Evolutionary conservation across 1,140 invertebrate species (phyloP).

Genomic region (Pseudomyrmex sp.): DNA sequence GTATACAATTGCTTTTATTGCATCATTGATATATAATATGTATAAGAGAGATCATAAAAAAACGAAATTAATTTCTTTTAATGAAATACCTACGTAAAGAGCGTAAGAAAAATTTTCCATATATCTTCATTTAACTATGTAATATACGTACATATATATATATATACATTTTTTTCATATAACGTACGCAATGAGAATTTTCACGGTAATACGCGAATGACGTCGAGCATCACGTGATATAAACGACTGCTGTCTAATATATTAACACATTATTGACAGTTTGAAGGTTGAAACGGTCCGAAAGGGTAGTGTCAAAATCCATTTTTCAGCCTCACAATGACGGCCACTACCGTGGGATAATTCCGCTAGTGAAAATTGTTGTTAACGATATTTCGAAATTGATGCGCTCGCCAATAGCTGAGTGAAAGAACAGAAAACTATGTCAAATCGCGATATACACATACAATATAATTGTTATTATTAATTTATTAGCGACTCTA

Average conservation of each 20-base stretch:
- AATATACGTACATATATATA: too few species aligned
- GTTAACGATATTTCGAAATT: slow-evolving; percentile 49
- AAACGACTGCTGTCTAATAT: slow-evolving; percentile 49
- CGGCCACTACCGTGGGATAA: slow-evolving; percentile 71
- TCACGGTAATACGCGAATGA: slow-evolving; percentile 12
- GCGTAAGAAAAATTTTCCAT: too few species aligned
- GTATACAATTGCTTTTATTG: too few species aligned
- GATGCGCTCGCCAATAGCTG: neutral
- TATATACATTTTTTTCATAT: neutral
- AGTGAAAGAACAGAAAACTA: slow-evolving; percentile 2
- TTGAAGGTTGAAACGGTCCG: slow-evolving; percentile 74
- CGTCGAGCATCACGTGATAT: slow-evolving; percentile 11
- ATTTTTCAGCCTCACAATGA: slow-evolving; percentile 81
- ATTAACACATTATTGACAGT: slow-evolving; percentile 78
- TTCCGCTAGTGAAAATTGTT: slow-evolving; percentile 48
- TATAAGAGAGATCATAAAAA: too few species aligned
- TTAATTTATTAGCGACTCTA: slow-evolving; percentile 8
- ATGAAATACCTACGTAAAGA: too few species aligned
- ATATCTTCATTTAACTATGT: too few species aligned
- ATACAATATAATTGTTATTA: slow-evolving; percentile 52
- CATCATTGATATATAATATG: too few species aligned
- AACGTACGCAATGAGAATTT: too few species aligned
- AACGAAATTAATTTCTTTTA: too few species aligned
- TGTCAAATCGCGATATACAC: slow-evolving; percentile 28
- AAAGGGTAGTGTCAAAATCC: slow-evolving; percentile 72